phyloP scores from a whole-genome alignment of 1,140 invertebrate species.

The Arion vulgaris region DNA sequence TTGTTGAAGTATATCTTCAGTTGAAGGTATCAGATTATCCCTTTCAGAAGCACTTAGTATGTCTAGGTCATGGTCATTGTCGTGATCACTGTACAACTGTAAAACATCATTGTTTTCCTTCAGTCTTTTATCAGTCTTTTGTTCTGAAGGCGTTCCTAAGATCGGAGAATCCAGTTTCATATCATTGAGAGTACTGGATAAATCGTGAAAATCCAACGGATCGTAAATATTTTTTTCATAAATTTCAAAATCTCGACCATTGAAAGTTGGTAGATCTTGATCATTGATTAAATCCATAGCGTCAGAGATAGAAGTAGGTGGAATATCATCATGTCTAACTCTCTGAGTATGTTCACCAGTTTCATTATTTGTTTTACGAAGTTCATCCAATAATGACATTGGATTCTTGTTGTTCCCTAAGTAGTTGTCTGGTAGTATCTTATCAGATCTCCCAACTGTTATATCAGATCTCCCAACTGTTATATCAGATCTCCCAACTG shows the following conservation, averaged over 20 bases:
- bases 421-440: background rate
- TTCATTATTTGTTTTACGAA: background rate
- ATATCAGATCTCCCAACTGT: too few species aligned
- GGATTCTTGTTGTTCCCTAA: background rate
- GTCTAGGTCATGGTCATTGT: background rate
- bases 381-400: background rate
- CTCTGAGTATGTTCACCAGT: background rate
- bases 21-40: background rate
- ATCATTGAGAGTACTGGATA: background rate
- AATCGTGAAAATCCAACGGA: background rate
- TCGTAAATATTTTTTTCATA: background rate
- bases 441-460: background rate
- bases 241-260: background rate
- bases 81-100: background rate
- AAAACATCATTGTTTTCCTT: background rate
- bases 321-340: too few species aligned
- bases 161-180: background rate
- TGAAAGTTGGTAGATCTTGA: background rate
- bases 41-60: background rate
- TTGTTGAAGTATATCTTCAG: background rate
- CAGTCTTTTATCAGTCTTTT: too few species aligned
- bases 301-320: background rate
- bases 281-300: background rate
- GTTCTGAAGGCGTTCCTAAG: too few species aligned
- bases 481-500: too few species aligned